Base-by-base conservation (phyloP, 2,888 invertebrate genomes). In the Salpingus planirostris region DNA sequence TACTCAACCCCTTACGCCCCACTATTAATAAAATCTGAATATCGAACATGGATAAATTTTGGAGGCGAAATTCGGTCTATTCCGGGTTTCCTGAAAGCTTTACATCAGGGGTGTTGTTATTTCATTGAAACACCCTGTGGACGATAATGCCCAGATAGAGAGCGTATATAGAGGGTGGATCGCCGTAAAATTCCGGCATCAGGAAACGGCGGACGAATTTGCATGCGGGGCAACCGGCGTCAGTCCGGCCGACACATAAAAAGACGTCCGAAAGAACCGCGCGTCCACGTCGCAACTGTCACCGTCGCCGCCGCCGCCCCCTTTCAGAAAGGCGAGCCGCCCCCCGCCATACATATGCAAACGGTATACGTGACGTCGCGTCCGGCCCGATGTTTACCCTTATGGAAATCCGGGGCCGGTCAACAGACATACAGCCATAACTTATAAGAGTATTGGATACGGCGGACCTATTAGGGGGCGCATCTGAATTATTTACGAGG, bases 401-500 rank as follows among this genome's bases (percentile, higher is more conserved):
- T 44, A 44, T 46, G 43, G 34, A 40, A 44, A 44, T 41, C 29
- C 23, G 24, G 33, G 8, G 11, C 29, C n/a, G n/a, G n/a, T n/a
- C 30, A 21, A 23, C 35, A 43, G 43, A 33, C 38, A 46, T 41
- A 50, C 47, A 49, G 46, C 36, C 44, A 52, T 50, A 50, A 53
- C 41, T 52, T 50, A 49, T 50, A 15, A 52, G n/a, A 53, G 51
- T 52, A 54, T 54, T 50, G 51, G 52, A 46, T 44, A 50, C 44
- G 43, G 43, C 38, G 49, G 45, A 46, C 52, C 54, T 50, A 56
- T 54, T 54, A 55, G 60, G 54, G 59, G 60, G 59, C 56, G 55
- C 55, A 54, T 59, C 49, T 61, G 62, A 62, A 62, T 62, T 62
- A 62, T 62, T 62, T 62, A 62, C 61, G 60, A 58, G 60, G 57